These are phyloP conservation scores for Stenichneumon culpator DNA, from an alignment of 2,888 invertebrate genomes.

Conservation along the genomic window DNA sequence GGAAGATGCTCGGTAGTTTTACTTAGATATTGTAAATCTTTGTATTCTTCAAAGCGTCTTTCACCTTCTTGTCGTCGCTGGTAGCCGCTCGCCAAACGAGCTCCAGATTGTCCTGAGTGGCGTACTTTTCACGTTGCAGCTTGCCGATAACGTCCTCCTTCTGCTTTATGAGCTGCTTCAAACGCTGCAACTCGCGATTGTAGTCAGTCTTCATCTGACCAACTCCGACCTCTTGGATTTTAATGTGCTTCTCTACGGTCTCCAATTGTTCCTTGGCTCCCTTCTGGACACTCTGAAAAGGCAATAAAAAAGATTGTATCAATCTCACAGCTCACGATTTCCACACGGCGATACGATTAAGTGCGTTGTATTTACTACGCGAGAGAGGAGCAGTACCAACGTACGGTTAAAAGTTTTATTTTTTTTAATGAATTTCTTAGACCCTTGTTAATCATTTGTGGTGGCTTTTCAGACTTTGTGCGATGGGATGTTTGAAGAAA, in stretches of 20 bases:
- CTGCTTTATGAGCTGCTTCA: slow-evolving; percentile 85
- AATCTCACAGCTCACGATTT: not conserved
- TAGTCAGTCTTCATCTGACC: slow-evolving; percentile 86
- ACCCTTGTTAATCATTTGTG: not conserved
- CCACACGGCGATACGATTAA: not conserved
- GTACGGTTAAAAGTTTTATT: not conserved
- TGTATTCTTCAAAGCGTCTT: slow-evolving; percentile 75
- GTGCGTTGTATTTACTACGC: not conserved
- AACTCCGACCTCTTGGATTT: slow-evolving; percentile 85
- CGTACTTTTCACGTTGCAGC: slow-evolving; percentile 81
- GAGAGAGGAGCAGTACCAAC: not conserved
- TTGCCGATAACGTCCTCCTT: slow-evolving; percentile 85
- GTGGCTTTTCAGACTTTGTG: not conserved
- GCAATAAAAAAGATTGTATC: slow-evolving; percentile 19
- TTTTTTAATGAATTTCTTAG: not conserved
- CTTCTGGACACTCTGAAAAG: slow-evolving; percentile 86
- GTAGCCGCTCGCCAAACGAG: slow-evolving; percentile 79
- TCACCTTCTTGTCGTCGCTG: slow-evolving; percentile 77
- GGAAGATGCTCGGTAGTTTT: not conserved
- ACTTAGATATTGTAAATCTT: slow-evolving; percentile 74
- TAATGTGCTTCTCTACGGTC: slow-evolving; percentile 86
- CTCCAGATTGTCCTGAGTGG: slow-evolving; percentile 80
- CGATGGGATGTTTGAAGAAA: not conserved
- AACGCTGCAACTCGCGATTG: slow-evolving; percentile 84
- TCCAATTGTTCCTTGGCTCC: slow-evolving; percentile 86